phyloP scores from a whole-genome alignment of 2,888 invertebrate genomes.

The Hermaeophaga mercurialis region DNA sequence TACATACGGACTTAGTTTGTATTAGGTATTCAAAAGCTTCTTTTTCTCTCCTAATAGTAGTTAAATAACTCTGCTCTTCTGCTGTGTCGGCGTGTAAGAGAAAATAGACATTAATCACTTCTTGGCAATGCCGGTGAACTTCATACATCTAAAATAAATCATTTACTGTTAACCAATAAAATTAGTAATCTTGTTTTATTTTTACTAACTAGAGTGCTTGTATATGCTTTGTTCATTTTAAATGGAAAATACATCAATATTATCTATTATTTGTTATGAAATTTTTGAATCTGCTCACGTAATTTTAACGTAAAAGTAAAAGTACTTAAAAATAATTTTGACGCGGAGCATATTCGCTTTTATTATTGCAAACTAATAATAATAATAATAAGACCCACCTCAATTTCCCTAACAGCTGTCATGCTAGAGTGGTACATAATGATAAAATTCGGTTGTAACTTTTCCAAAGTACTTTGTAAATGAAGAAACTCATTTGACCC shows the following conservation, averaged over 20 bases:
- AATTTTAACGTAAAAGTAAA: too few relatives aligned
- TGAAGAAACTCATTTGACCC: conserved; percentile 74
- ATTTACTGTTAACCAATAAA: not conserved
- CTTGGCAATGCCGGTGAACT: conserved; percentile 62
- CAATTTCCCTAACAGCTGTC: conserved; percentile 86
- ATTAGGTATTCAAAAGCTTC: conserved; percentile 93
- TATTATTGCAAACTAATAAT: too few relatives aligned
- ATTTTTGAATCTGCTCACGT: too few relatives aligned
- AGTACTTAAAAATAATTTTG: too few relatives aligned
- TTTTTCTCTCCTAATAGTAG: conserved; percentile 88
- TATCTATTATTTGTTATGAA: too few relatives aligned
- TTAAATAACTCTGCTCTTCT: conserved; percentile 96
- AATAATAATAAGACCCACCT: conserved; percentile 61
- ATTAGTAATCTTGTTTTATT: too few relatives aligned
- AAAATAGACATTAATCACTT: conserved; percentile 79
- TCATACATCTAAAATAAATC: conserved; percentile 67
- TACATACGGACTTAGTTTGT: conserved; percentile 81
- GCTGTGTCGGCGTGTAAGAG: conserved; percentile 90
- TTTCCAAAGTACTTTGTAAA: conserved; percentile 70
- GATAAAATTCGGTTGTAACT: conserved; percentile 77
- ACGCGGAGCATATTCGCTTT: too few relatives aligned
- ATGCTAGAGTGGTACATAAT: conserved; percentile 91
- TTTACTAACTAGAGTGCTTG: too few relatives aligned
- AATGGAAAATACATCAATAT: too few relatives aligned
- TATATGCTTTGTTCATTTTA: too few relatives aligned